Percentiles rank a stretch among this genome's conserved stretches.
These are phyloP conservation scores for Epistrophe grossulariae DNA, from an alignment of 2,888 invertebrate genomes.

Conservation along the genomic window DNA sequence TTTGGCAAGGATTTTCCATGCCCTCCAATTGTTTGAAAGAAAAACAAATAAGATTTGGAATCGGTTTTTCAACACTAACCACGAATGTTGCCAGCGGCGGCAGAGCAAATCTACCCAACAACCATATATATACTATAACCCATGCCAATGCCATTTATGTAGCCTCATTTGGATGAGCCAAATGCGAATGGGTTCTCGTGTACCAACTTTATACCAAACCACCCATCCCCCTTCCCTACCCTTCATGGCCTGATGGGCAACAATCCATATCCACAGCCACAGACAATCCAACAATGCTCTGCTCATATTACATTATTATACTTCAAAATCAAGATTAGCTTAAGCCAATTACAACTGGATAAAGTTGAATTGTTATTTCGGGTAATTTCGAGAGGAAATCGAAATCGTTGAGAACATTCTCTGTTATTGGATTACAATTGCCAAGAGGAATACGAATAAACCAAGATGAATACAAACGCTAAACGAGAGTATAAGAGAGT, in stretches of 20 bases:
- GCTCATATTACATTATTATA: slow-evolving; percentile 75
- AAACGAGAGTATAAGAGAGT: not conserved
- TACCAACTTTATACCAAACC: not conserved
- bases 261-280: slow-evolving; percentile 28
- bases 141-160: slow-evolving; percentile 30
- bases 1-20: slow-evolving; percentile 50
- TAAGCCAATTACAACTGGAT: slow-evolving; percentile 76
- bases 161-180: slow-evolving; percentile 34
- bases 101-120: slow-evolving; percentile 46
- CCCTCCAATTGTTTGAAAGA: slow-evolving; percentile 38
- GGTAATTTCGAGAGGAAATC: slow-evolving; percentile 74
- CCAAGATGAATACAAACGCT: slow-evolving; percentile 28
- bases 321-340: slow-evolving; percentile 76
- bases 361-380: slow-evolving; percentile 76
- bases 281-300: slow-evolving; percentile 66
- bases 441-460: slow-evolving; percentile 57
- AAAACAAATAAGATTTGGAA: slow-evolving; percentile 71
- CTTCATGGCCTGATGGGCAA: slow-evolving; percentile 6
- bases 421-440: slow-evolving; percentile 73
- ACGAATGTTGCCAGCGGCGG: slow-evolving; percentile 71
- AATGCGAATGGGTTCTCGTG: slow-evolving; percentile 30
- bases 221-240: not conserved
- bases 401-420: slow-evolving; percentile 68
- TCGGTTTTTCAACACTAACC: slow-evolving; percentile 75
- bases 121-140: not conserved